A percentile compares a stretch with the other conserved stretches of the same genome.
Conservation (phyloP, 2,113 vertebrate genomes). For the Sphaerodactylus townsendi region DNA sequence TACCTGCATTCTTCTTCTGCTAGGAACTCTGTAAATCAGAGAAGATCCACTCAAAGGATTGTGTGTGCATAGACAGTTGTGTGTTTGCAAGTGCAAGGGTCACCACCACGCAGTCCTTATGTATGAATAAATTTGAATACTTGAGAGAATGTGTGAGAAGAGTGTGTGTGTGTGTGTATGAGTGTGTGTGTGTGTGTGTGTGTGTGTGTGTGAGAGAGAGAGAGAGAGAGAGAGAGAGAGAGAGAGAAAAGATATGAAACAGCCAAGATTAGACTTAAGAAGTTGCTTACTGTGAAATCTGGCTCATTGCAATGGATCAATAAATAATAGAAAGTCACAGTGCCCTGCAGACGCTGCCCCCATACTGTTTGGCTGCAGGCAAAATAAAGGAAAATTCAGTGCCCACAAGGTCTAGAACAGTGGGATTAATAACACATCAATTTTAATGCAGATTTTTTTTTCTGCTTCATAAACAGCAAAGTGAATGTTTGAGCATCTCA, state of each 20-base stretch:
- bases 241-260: neutral
- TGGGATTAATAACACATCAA: conserved; percentile 80
- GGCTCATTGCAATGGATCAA: neutral
- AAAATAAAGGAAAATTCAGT: conserved; percentile 33
- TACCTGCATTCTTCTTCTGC: neutral
- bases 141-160: neutral
- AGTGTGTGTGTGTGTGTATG: too few species aligned
- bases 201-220: rapidly evolving
- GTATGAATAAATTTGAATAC: neutral
- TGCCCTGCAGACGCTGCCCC: conserved; percentile 47
- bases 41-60: neutral
- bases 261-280: neutral
- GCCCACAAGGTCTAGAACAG: conserved; percentile 60
- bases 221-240: neutral
- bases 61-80: neutral
- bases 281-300: conserved; percentile 6
- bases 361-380: conserved; percentile 52
- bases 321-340: conserved; percentile 68
- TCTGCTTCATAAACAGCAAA: conserved; percentile 84
- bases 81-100: neutral
- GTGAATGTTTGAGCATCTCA: conserved; percentile 89
- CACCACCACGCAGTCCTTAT: neutral
- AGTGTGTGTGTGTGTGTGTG: neutral
- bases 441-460: conserved; percentile 73
- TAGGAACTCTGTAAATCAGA: neutral